Percentiles rank a stretch among this genome's conserved stretches.
phyloP scores from a whole-genome alignment of 2,888 invertebrate genomes.

The Caenorhabditis sp. region DNA sequence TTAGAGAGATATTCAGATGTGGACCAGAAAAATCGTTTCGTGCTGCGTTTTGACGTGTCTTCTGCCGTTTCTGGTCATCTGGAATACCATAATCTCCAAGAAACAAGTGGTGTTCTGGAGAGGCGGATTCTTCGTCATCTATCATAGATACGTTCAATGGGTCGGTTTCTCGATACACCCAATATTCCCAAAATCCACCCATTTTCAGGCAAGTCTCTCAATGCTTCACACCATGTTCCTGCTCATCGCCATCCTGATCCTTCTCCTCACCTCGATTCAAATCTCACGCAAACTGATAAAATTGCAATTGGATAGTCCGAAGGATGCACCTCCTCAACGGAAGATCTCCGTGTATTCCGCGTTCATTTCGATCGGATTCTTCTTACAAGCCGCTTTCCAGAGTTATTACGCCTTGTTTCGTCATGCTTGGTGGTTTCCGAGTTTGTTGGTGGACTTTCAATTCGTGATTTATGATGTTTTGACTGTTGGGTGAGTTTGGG shows the following conservation, averaged over 20 bases:
- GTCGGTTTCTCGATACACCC: conserved; percentile 3
- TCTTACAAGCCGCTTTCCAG: conserved; percentile 32
- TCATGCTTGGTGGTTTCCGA: conserved; percentile 27
- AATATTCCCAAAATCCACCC: background rate
- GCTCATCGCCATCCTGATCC: background rate
- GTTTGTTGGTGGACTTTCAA: conserved; percentile 17
- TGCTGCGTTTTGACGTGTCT: no score
- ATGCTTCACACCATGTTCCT: conserved; percentile 7
- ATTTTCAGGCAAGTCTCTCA: conserved; percentile 19
- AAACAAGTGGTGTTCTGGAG: conserved; percentile 35
- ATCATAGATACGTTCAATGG: conserved; percentile 23
- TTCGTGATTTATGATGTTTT: conserved; percentile 44
- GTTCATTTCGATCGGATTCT: conserved; percentile 1
- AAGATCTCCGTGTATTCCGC: background rate
- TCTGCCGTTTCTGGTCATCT: conserved; percentile 18
- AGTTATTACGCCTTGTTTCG: conserved; percentile 36
- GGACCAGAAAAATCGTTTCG: background rate
- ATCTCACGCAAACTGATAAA: no score
- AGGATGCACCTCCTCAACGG: background rate
- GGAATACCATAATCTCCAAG: conserved; percentile 37
- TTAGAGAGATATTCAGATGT: background rate
- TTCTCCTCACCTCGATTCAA: background rate
- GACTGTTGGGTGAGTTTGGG: conserved; percentile 37
- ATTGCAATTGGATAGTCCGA: background rate
- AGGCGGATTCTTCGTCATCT: conserved; percentile 40